Evolutionary conservation across 2,888 invertebrate species (phyloP), one percentile per base, ranked within the genome.

Genomic region (Meteorus cinctellus): DNA sequence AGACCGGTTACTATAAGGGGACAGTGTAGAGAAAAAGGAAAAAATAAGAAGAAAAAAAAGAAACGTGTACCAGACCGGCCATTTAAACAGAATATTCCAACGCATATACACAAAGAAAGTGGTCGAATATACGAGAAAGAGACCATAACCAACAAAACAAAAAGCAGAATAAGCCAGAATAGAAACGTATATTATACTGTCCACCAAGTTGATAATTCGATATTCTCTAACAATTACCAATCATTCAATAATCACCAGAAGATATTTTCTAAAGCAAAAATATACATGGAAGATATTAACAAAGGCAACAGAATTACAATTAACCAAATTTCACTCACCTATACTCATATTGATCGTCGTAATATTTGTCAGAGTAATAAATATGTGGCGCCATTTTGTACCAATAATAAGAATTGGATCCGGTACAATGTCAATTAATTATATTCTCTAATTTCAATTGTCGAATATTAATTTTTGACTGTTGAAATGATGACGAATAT

Each of bases 311-410:
- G 27, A 36, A 6, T 36, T 5, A 14, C 45, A 27, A 62, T 41
- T 27, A 67, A 70, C 29, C 48, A 59, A 59, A 51, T 19, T 75
- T 75, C 34, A 89, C 90, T 90, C 92, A 97, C 97, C 98, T 95
- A 92, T 98, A 98, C 90, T 98, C 98, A 87, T 94, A 96, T 82
- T 95, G 93, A 78, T 97, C 97, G 86, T 98, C 98, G 86, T 93
- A 95, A 90, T 98, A 98, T 92, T 97, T 98, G 82, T 96, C 96
- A 0, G 97, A 98, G 90, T 98, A 98, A 88, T 95, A 97, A 85
- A 98, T 97, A 24, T 29, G 16, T 6, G 14, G 51, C 81, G 92
- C 90, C 93, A 94, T 93, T 72, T 51, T 88, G 87, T 75, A 81
- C 84, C 59, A 86, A 68, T 68, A 36, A 77, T 81, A 81, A 41